Base-by-base conservation (phyloP, 2,888 invertebrate genomes). In the Nudaria mundana region DNA sequence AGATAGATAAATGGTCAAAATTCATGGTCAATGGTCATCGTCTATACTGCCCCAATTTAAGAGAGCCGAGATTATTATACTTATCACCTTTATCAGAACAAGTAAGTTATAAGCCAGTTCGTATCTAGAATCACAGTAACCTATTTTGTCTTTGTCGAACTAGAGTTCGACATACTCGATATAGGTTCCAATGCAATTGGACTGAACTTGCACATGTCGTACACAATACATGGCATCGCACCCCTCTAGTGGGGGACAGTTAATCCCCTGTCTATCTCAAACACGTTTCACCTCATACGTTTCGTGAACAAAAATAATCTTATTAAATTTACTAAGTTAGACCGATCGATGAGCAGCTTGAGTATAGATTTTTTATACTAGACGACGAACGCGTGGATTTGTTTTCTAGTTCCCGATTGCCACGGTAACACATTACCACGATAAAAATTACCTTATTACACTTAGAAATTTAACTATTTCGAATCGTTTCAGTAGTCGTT, bases 221-320 rank as follows among this genome's bases (percentile, higher is more conserved):
- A 49, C 48, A 47, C 57, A n/a, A n/a, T n/a, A n/a, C n/a, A n/a
- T n/a, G n/a, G n/a, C n/a, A 50, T 36, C 42, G 43, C 48, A 48
- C 66, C 73, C 81, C 76, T 64, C 64, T 58, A 60, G 67, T 67
- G 76, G 81, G 85, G 86, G 85, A 78, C 74, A 81, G 76, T 78
- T 87, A 86, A 87, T 85, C 87, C 87, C 83, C 84, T 80, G 87
- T 85, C 87, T 85, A 85, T 86, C 83, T 85, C 84, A 81, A 86
- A 88, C 87, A 87, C 86, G 86, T 87, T 86, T 85, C 77, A 83
- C 85, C 77, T 86, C 86, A 86, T 85, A 83, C 85, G 80, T 80
- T 81, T 78, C 78, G 78, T 81, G 79, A 75, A 75, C 73, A 66
- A 84, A 85, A 87, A 87, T 86, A 78, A 66, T 66, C 73, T 82